Conservation (phyloP, 2,113 vertebrate species). For the Sinocyclocheilus grahami region DNA sequence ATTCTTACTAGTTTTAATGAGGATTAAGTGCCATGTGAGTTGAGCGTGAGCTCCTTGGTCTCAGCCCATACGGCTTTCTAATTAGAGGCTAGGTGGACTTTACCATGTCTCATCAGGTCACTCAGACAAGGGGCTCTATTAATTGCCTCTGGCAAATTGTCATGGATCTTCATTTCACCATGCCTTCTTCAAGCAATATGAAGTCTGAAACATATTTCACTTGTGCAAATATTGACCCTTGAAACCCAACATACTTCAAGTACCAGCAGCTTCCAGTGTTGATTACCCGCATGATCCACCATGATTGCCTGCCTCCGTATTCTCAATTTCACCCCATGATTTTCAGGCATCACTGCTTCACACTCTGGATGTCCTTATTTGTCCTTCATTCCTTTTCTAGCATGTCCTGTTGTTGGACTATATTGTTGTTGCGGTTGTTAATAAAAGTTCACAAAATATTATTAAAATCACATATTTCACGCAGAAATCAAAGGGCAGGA, state of each 20-base stretch:
- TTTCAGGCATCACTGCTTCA: background rate
- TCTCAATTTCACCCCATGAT: background rate
- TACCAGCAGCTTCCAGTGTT: conserved; percentile 18
- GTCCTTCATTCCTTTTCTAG: background rate
- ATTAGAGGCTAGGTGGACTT: conserved; percentile 73
- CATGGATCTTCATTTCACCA: conserved; percentile 68
- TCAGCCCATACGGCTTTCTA: conserved; percentile 62
- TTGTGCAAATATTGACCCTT: conserved; percentile 68
- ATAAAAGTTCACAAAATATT: background rate
- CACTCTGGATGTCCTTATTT: background rate
- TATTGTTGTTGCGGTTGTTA: background rate
- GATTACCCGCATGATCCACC: background rate
- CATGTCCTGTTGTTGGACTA: background rate
- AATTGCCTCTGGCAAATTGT: conserved; percentile 74
- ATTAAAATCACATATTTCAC: background rate
- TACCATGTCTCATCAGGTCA: conserved; percentile 70
- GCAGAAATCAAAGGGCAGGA: background rate
- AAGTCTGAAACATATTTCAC: conserved; percentile 51
- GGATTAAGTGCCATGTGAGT: conserved; percentile 40
- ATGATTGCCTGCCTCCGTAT: background rate
- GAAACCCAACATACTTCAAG: conserved; percentile 53
- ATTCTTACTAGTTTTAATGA: conserved; percentile 42
- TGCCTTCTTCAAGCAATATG: conserved; percentile 49
- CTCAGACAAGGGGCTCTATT: conserved; percentile 64
- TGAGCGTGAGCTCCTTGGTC: conserved; percentile 11